Percentiles rank a stretch among this genome's conserved stretches.
phyloP scores from a whole-genome alignment of 2,797 vertebrate species.

The Siniperca obscura region DNA sequence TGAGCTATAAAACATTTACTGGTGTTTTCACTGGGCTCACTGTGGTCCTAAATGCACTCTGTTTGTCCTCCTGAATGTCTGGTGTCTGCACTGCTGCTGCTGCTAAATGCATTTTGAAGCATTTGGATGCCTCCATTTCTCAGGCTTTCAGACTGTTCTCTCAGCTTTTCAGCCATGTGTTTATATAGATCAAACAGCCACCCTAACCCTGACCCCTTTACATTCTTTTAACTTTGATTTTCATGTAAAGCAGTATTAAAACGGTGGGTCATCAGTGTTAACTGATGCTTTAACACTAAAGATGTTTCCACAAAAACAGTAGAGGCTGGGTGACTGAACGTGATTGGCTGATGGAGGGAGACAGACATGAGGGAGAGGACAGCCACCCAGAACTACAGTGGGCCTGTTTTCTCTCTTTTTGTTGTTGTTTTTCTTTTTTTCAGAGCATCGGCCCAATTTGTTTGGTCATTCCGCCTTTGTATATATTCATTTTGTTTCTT shows the following conservation, averaged over 20 bases:
- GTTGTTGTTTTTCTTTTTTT: background rate
- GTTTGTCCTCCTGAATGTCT: background rate
- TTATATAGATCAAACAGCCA: background rate
- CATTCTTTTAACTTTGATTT: background rate
- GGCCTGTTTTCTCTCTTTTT: background rate
- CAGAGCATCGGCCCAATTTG: background rate
- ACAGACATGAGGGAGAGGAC: too few species aligned
- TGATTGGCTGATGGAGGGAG: too few species aligned
- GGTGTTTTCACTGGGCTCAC: background rate
- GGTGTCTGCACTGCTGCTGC: background rate
- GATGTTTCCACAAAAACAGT: too few species aligned
- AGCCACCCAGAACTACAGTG: too few species aligned
- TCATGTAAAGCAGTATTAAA: background rate
- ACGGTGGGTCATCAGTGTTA: too few species aligned
- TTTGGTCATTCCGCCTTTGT: background rate
- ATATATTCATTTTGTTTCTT: background rate
- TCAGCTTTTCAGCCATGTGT: background rate
- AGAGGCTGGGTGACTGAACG: too few species aligned
- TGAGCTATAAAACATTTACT: background rate
- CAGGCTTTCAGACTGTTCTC: background rate
- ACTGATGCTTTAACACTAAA: too few species aligned
- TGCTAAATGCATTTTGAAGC: background rate
- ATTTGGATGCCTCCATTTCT: background rate
- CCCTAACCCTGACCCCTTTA: too few species aligned
- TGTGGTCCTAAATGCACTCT: background rate